These are phyloP conservation scores for Acipenser oxyrinchus DNA, from an alignment of 2,797 vertebrate genomes.

Conservation along the genomic window DNA sequence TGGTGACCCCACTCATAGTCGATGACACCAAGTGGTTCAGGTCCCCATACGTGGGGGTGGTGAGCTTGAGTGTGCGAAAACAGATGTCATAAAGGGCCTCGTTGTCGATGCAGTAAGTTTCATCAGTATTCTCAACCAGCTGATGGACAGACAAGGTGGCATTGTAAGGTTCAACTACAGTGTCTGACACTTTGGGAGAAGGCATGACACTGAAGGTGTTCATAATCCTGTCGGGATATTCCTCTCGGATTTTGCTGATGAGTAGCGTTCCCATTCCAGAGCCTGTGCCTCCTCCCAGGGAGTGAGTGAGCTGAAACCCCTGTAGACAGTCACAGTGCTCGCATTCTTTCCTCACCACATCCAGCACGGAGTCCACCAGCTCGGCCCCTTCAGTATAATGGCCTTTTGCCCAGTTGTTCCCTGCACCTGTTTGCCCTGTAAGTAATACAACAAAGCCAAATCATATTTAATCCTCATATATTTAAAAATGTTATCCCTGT, in stretches of 20 bases:
- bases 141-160: slow-evolving; percentile 68
- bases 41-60: slow-evolving; percentile 48
- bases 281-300: too few relatives aligned
- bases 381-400: slow-evolving; percentile 72
- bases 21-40: slow-evolving; percentile 65
- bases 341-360: slow-evolving; percentile 60
- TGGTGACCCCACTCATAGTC: slow-evolving; percentile 69
- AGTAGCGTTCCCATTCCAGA: too few relatives aligned
- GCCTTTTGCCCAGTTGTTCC: slow-evolving; percentile 29
- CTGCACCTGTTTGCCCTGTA: slow-evolving; percentile 67
- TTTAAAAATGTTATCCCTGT: too few relatives aligned
- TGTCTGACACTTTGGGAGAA: slow-evolving; percentile 65
- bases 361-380: slow-evolving; percentile 62
- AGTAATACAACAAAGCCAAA: slow-evolving; percentile 5
- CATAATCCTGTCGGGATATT: slow-evolving; percentile 68
- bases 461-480: too few relatives aligned
- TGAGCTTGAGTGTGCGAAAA: slow-evolving; percentile 52
- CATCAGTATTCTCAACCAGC: slow-evolving; percentile 41
- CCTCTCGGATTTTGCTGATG: slow-evolving; percentile 34
- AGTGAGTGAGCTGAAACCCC: slow-evolving; percentile 57
- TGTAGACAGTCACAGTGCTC: slow-evolving; percentile 69
- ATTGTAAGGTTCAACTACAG: slow-evolving; percentile 68
- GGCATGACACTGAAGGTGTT: slow-evolving; percentile 49
- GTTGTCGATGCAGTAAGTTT: too few relatives aligned
- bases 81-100: slow-evolving; percentile 70